These are phyloP conservation scores for Bellardia pandia DNA, from an alignment of 2,888 invertebrate genomes.

Conservation along the genomic window DNA sequence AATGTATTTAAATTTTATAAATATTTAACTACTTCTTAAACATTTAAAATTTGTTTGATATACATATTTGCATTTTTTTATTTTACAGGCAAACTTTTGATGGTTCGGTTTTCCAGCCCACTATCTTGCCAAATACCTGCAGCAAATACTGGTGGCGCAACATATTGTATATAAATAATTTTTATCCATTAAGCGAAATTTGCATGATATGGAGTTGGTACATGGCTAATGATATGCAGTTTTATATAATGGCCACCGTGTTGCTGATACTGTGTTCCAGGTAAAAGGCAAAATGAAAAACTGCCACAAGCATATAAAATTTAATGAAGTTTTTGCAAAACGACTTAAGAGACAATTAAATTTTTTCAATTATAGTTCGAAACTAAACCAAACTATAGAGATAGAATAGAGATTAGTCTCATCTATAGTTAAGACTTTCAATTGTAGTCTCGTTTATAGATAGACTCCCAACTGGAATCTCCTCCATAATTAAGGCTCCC, in stretches of 20 bases:
- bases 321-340: not conserved
- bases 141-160: constrained; percentile 93
- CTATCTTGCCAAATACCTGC: constrained; percentile 90
- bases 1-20: not conserved
- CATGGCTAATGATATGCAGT: constrained; percentile 92
- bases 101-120: constrained; percentile 90
- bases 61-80: constrained; percentile 1
- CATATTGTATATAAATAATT: constrained; percentile 92
- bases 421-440: no score
- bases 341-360: not conserved
- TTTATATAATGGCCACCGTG: constrained; percentile 89
- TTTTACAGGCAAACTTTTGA: constrained; percentile 87
- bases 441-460: no score
- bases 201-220: constrained; percentile 94
- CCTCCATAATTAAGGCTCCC: no score
- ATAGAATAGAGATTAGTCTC: no score
- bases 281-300: constrained; percentile 84
- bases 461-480: no score
- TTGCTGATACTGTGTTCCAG: constrained; percentile 88
- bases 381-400: not conserved
- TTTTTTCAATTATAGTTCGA: not conserved
- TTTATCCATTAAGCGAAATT: constrained; percentile 90
- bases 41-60: not conserved
- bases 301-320: not conserved
- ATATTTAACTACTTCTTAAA: not conserved